phyloP scores from a whole-genome alignment of 2,113 vertebrate genomes.

The Plectropomus leopardus region DNA sequence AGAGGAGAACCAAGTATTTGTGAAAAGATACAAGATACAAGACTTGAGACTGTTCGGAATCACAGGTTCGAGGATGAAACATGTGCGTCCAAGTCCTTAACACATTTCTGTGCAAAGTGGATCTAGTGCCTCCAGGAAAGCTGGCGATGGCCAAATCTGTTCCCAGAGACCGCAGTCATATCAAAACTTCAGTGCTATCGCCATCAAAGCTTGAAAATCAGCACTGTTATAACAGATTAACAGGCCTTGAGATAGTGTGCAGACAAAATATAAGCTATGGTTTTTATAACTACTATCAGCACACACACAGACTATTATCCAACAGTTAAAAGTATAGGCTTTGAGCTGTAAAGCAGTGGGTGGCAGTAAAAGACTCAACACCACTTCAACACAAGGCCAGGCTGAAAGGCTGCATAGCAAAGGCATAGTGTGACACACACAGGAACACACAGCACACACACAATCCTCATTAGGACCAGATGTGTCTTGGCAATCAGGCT shows the following conservation, averaged over 20 bases:
- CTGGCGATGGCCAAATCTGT: slow-evolving; percentile 28
- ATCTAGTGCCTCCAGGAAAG: neutral
- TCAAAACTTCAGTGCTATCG: slow-evolving; percentile 58
- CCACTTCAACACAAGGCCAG: slow-evolving; percentile 73
- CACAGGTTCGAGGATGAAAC: neutral
- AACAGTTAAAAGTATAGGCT: slow-evolving; percentile 69
- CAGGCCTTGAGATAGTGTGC: slow-evolving; percentile 66
- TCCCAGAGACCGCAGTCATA: slow-evolving; percentile 60
- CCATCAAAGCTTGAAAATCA: slow-evolving; percentile 71
- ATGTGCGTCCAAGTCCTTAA: neutral
- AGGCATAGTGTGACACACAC: slow-evolving; percentile 58
- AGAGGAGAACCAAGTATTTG: neutral
- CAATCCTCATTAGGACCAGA: slow-evolving; percentile 80
- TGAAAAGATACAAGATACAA: neutral
- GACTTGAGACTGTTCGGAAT: neutral
- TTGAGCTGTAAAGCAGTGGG: slow-evolving; percentile 69
- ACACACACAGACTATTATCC: slow-evolving; percentile 51
- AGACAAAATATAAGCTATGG: slow-evolving; percentile 77
- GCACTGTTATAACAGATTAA: slow-evolving; percentile 63
- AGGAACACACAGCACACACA: slow-evolving; percentile 40
- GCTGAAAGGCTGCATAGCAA: slow-evolving; percentile 58
- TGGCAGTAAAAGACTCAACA: slow-evolving; percentile 82
- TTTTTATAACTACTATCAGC: slow-evolving; percentile 65
- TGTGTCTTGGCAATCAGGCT: slow-evolving; percentile 78
- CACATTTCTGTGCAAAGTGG: neutral